A percentile compares a stretch with the other conserved stretches of the same genome.
Conservation (phyloP, 1,140 invertebrate genomes). For the Hylaeus volcanicus region DNA sequence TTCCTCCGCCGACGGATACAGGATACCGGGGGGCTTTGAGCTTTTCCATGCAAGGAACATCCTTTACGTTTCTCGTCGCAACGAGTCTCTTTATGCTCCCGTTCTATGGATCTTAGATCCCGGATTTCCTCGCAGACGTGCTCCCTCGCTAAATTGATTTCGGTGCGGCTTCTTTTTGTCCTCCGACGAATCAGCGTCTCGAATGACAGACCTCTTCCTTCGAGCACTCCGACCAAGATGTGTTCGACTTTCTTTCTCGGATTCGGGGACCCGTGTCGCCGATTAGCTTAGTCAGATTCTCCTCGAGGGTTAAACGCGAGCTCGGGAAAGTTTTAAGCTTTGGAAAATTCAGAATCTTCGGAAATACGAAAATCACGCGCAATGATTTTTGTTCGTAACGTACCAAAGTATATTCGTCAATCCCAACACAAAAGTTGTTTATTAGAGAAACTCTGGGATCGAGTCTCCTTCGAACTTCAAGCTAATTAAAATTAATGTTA, state of each 20-base stretch:
- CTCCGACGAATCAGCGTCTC: constrained; percentile 33
- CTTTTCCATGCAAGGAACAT: constrained; percentile 26
- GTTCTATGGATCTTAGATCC: constrained; percentile 75
- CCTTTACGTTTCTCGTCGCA: constrained; percentile 42
- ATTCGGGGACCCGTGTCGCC: background rate
- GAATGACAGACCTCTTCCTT: constrained; percentile 19
- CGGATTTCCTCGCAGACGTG: constrained; percentile 76
- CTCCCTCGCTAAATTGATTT: constrained; percentile 74
- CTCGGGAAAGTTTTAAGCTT: background rate
- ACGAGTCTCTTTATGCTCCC: constrained; percentile 70
- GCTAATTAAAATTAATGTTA: too few relatives aligned
- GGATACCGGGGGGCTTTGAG: constrained; percentile 47
- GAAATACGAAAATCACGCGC: background rate
- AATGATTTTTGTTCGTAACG: too few relatives aligned
- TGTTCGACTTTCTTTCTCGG: background rate
- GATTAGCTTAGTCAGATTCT: constrained; percentile 38
- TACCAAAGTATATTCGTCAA: too few relatives aligned
- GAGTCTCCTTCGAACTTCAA: too few relatives aligned
- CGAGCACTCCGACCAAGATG: background rate
- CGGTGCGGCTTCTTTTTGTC: constrained; percentile 76
- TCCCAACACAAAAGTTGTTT: too few relatives aligned
- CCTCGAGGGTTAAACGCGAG: background rate
- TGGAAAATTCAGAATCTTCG: background rate
- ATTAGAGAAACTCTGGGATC: too few relatives aligned
- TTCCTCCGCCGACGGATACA: constrained; percentile 39